These are phyloP conservation scores for Microtus richardsoni DNA, from an alignment of 2,113 vertebrate genomes.

Conservation along the genomic window DNA sequence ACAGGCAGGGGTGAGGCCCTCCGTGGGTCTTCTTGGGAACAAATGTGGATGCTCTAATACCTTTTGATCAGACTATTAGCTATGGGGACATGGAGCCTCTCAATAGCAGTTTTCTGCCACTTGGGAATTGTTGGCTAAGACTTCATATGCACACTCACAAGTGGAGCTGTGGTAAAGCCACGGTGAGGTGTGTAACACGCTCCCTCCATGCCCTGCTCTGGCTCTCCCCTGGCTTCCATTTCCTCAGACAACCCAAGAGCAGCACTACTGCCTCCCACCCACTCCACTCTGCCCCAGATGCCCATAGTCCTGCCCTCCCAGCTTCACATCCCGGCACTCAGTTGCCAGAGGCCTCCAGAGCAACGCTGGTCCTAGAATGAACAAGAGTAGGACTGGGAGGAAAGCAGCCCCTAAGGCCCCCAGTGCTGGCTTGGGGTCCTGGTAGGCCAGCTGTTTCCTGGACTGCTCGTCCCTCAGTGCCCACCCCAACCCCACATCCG, in stretches of 20 bases:
- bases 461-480: fast-evolving
- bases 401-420: background rate
- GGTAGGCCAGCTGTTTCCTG: background rate
- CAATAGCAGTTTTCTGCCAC: slow-evolving; percentile 13
- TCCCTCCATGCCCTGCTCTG: slow-evolving; percentile 24
- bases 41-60: slow-evolving; percentile 34
- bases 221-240: background rate
- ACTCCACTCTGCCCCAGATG: too few relatives aligned
- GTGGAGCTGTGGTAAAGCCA: background rate
- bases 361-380: too few relatives aligned
- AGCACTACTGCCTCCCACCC: background rate
- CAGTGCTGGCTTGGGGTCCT: fast-evolving
- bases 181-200: background rate
- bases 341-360: background rate
- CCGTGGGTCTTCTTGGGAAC: background rate
- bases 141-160: slow-evolving; percentile 34
- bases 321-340: background rate
- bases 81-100: background rate
- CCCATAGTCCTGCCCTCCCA: background rate
- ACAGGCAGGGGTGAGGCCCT: background rate
- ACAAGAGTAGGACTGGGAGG: too few relatives aligned
- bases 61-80: slow-evolving; percentile 59
- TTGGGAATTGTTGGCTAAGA: slow-evolving; percentile 60
- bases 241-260: background rate
- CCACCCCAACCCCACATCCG: fast-evolving